Conservation (phyloP, 2,113 vertebrate genomes). For the Sturnus vulgaris region DNA sequence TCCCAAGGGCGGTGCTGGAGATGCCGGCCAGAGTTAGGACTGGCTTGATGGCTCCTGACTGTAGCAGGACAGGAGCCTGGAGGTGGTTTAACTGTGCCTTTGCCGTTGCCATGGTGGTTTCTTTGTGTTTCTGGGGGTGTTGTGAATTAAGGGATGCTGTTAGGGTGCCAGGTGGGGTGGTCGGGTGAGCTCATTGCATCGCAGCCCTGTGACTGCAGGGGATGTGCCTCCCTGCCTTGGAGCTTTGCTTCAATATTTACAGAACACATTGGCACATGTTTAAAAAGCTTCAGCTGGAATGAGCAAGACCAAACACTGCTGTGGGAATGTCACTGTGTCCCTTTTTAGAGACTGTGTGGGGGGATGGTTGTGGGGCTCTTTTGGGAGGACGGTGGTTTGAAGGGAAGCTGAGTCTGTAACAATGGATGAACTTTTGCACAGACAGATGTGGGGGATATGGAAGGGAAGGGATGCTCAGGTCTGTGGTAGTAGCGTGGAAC, state of each 20-base stretch:
- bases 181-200: background rate
- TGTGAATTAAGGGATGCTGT: background rate
- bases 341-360: background rate
- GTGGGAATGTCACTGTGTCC: background rate
- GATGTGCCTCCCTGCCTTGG: background rate
- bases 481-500: background rate
- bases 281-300: background rate
- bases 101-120: background rate
- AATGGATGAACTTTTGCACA: background rate
- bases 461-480: background rate
- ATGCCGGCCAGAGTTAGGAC: slow-evolving; percentile 29
- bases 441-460: background rate
- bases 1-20: background rate
- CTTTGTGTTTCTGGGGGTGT: background rate
- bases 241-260: slow-evolving; percentile 24
- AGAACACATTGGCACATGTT: background rate
- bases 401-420: background rate
- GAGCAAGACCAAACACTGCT: background rate
- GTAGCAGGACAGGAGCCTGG: slow-evolving; percentile 10
- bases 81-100: slow-evolving; percentile 1
- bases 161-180: background rate
- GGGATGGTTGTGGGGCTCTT: background rate
- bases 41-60: slow-evolving; percentile 43
- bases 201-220: background rate
- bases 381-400: background rate